Conservation (phyloP, 2,888 invertebrate species). For the Macrosiphum euphorbiae region DNA sequence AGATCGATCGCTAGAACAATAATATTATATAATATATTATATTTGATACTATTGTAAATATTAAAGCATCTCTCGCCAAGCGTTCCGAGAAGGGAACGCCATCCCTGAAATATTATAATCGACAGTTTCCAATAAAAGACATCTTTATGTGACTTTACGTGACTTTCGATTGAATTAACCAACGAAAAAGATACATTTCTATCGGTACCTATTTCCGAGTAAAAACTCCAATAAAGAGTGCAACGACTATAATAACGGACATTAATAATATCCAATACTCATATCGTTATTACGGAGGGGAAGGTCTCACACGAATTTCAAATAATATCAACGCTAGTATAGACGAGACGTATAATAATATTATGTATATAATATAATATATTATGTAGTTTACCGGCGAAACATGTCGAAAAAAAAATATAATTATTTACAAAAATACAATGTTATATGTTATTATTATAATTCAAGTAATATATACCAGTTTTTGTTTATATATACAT, state of each 20-base stretch:
- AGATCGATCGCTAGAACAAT: neutral
- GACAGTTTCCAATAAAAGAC: neutral
- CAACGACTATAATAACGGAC: neutral
- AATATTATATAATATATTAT: neutral
- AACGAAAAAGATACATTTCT: neutral
- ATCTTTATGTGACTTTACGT: neutral
- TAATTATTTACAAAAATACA: neutral
- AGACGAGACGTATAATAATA: neutral
- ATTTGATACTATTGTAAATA: neutral
- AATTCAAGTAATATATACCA: neutral
- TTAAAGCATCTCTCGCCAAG: neutral
- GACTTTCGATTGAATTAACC: neutral
- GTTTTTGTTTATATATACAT: neutral
- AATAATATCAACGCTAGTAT: neutral
- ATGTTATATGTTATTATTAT: neutral
- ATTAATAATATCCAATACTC: neutral
- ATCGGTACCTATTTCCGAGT: neutral
- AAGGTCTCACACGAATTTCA: neutral
- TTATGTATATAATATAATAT: neutral
- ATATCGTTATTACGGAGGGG: neutral
- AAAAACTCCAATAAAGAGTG: neutral
- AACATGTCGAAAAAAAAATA: neutral
- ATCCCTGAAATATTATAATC: neutral
- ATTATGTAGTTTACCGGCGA: neutral
- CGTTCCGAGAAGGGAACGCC: neutral